Conservation (phyloP, 2,888 invertebrate species). For the Orthosia gothica region DNA sequence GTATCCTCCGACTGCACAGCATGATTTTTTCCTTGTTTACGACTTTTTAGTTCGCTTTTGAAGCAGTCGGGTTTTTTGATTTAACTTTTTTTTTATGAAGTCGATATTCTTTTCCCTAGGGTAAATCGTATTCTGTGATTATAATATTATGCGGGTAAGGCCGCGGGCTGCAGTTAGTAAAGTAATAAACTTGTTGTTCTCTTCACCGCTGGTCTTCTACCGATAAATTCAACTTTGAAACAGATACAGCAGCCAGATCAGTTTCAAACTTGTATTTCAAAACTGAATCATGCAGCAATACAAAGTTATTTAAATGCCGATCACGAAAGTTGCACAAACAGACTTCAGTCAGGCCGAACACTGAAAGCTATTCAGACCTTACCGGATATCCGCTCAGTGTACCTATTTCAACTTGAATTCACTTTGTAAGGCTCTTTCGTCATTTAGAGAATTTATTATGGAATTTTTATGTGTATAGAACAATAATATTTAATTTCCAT, state of each 20-base stretch:
- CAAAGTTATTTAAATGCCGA: slow-evolving; percentile 66
- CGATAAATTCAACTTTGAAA: slow-evolving; percentile 9
- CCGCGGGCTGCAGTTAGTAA: no score
- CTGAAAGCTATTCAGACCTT: slow-evolving; percentile 73
- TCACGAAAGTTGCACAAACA: slow-evolving; percentile 67
- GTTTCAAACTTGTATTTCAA: slow-evolving; percentile 38
- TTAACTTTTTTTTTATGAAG: no score
- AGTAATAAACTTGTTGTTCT: neutral
- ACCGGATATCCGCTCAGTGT: slow-evolving; percentile 73
- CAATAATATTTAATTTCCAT: no score
- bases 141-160: no score
- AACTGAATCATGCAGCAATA: slow-evolving; percentile 41
- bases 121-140: no score
- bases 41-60: no score
- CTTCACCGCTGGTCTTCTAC: neutral
- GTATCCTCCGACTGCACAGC: no score
- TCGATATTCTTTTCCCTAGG: no score
- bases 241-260: slow-evolving; percentile 3
- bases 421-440: slow-evolving; percentile 62
- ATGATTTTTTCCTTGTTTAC: no score
- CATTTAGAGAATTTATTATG: no score
- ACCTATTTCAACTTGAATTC: slow-evolving; percentile 76
- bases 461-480: no score
- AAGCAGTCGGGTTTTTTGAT: no score
- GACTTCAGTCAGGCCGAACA: slow-evolving; percentile 54